Conservation (phyloP, 2,888 invertebrate genomes). For the Rotaria magnacalcarata region DNA sequence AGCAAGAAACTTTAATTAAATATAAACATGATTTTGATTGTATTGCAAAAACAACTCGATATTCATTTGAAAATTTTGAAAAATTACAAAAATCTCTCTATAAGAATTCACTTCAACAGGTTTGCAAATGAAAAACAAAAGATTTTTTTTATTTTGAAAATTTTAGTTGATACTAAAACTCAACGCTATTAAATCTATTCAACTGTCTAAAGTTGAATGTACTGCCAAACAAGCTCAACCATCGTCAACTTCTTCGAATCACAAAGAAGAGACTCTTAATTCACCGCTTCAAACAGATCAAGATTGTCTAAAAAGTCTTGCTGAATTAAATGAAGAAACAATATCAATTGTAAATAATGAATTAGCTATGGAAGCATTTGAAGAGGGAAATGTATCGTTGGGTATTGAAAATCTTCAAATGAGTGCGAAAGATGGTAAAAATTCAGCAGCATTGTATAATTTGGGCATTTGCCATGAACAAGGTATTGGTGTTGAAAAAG, state of each 20-base stretch:
- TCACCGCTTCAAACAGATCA: neutral
- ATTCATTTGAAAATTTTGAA: neutral
- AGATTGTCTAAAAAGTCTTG: neutral
- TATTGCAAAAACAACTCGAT: neutral
- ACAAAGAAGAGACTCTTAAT: neutral
- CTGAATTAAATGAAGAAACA: neutral
- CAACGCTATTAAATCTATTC: neutral
- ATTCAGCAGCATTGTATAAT: conserved; percentile 15
- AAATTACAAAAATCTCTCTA: neutral
- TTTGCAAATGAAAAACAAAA: neutral
- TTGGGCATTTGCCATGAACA: neutral
- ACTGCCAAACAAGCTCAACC: neutral
- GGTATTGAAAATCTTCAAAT: conserved; percentile 7
- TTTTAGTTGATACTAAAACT: neutral
- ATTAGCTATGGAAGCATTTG: neutral
- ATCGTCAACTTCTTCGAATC: neutral
- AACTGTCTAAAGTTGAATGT: neutral
- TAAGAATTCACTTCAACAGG: neutral
- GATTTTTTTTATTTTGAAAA: neutral
- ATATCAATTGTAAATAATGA: neutral
- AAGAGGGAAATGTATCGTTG: neutral
- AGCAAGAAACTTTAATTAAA: neutral
- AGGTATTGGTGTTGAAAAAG: neutral
- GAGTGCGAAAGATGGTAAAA: neutral
- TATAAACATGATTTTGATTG: neutral